phyloP scores from a whole-genome alignment of 2,888 invertebrate genomes.

The Melanargia galathea region DNA sequence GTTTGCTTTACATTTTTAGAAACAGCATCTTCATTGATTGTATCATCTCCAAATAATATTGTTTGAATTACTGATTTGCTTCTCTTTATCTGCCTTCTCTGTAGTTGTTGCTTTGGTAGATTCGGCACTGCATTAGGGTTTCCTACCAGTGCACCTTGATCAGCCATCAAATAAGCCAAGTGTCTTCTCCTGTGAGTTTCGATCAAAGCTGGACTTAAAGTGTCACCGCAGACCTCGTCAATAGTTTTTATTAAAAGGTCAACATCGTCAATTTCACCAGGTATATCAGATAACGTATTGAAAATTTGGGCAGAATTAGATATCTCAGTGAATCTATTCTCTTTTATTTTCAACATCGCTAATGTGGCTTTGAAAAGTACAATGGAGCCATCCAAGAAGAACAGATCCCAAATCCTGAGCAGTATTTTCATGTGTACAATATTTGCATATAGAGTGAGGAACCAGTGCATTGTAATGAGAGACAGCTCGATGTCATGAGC shows the following conservation, averaged over 20 bases:
- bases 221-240: constrained; percentile 87
- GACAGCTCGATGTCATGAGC: constrained; percentile 98
- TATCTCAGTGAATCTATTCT: constrained; percentile 88
- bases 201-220: constrained; percentile 91
- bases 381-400: constrained; percentile 97
- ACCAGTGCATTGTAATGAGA: constrained; percentile 98
- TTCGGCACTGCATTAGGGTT: constrained; percentile 95
- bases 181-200: constrained; percentile 96
- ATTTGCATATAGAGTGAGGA: constrained; percentile 97
- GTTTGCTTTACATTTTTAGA: constrained; percentile 99
- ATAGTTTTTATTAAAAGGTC: constrained; percentile 91
- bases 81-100: constrained; percentile 93
- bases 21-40: constrained; percentile 90
- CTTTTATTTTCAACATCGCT: constrained; percentile 94
- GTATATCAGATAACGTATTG: constrained; percentile 97
- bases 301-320: constrained; percentile 99
- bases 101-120: constrained; percentile 95
- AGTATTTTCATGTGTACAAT: constrained; percentile 98
- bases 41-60: constrained; percentile 91
- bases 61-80: constrained; percentile 95
- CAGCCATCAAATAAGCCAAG: constrained; percentile 97
- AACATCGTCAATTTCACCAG: constrained; percentile 96
- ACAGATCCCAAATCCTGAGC: constrained; percentile 96
- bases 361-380: constrained; percentile 96
- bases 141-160: constrained; percentile 95